Base-by-base conservation (phyloP, 2,888 invertebrate species). In the Cephonodes hylas region DNA sequence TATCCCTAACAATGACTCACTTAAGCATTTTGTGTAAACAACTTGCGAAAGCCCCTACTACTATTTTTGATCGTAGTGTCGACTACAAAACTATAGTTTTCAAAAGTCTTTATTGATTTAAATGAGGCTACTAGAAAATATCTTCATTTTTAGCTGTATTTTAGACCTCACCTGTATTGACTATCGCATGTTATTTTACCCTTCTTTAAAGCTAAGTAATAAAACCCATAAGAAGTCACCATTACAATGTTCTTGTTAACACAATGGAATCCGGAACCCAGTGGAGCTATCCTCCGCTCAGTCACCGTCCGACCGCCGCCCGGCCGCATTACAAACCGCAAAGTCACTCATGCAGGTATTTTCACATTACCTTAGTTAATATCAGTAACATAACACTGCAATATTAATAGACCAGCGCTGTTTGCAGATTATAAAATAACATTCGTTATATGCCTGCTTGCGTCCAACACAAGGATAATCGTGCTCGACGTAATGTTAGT, bases 341-440 rank as follows among this genome's bases (percentile, higher is more conserved):
- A 53, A 31, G 53, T 31, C 31, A 53, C 18, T 53, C 31, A 53
- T 53, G 53, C 53, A 53, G 53, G 53, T 53, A 46, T 13, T 53
- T 48, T 27, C 53, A 31, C 27, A 53, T 53, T 31, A 53, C 31
- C 53, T 27, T 31, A 31, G 27, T 53, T 31, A 53, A 53, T 53
- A 10, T 31, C 53, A 27, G 31, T 18, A 31, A 53, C 31, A 18
- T 31, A 31, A 53, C 18, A 53, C 31, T 3, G n/a, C 38, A 3
- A n/a, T 38, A 38, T 38, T 38, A 38, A n/a, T 38, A 38, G 38
- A 8, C 38, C 38, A n/a, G n/a, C n/a, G 38, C 10, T 38, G 38
- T 38, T 38, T 10, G n/a, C n/a, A 38, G 13, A n/a, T 38, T 38
- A 38, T n/a, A 38, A 38, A 0, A n/a, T 3, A 10, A 38, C n/a